Evolutionary conservation across 2,113 vertebrate genomes (phyloP).

Genomic region (Plecturocebus donacophilus): DNA sequence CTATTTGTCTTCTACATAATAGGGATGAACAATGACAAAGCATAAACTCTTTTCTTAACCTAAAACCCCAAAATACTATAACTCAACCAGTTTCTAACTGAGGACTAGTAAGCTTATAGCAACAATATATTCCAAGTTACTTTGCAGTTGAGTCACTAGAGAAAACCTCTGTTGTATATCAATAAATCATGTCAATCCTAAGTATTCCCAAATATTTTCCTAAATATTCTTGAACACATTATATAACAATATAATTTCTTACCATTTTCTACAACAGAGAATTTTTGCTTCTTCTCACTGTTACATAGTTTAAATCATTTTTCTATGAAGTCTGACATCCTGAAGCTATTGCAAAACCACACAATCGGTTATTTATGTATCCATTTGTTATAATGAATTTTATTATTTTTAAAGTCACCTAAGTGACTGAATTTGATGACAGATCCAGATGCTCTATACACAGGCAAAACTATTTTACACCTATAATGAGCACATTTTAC

Average conservation of each 20-base stretch:
- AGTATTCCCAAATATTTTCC: conserved; percentile 4
- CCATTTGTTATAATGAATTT: neutral
- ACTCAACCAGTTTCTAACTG: neutral
- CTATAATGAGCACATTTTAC: conserved; percentile 53
- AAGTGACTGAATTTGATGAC: neutral
- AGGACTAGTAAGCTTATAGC: neutral
- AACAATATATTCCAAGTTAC: conserved; percentile 3
- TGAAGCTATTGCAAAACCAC: neutral
- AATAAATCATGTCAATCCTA: neutral
- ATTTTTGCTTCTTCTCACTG: neutral
- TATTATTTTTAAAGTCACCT: neutral
- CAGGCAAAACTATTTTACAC: neutral
- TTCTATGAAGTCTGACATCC: neutral
- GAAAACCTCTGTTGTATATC: neutral
- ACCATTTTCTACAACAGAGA: neutral
- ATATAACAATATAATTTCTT: neutral
- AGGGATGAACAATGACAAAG: neutral
- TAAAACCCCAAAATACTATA: neutral
- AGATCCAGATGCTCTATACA: neutral
- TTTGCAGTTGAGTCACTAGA: neutral
- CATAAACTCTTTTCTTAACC: neutral
- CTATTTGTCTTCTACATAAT: neutral
- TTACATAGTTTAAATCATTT: neutral
- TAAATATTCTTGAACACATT: conserved; percentile 32
- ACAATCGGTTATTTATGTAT: neutral